Evolutionary conservation across 1,140 invertebrate species (phyloP), one percentile per base, ranked within the genome.

Genomic region (Bombyx mori): DNA sequence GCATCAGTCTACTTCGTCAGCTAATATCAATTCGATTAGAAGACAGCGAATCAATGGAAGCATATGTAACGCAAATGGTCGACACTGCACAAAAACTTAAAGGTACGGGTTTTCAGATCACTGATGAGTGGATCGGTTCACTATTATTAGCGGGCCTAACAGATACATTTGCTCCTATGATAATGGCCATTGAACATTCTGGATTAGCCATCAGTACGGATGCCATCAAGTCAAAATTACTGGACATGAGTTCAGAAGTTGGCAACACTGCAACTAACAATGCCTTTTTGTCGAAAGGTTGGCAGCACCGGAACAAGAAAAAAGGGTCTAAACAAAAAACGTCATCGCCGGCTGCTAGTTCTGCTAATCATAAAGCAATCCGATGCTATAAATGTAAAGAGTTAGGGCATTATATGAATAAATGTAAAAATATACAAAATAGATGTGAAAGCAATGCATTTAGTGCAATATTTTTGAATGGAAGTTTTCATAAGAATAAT

Each of bases 71-170:
- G 3, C 57, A 61, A 57, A 57, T 65, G 12, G 48, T 65, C 0
- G 57, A 65, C 10, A 65, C 60, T 6, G 58, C 44, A 42, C 60
- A 65, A 22, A 65, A 60, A 59, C 52, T 66, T 43, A 47, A 46
- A 12, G 55, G 64, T 43, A 66, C 60, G 3, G 64, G 64, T 8
- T 66, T 66, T 52, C 7, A 6, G 2, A 55, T 66, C 4, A 63
- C 49, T 43, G 56, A 66, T 7, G 60, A 66, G 51, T 62, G 58
- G 61, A 66, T 66, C 43, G 61, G 61, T 3, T 44, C 52, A 44
- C 10, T 54, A n/a, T n/a, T 52, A 7, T 43, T 52, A 9, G 52
- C 52, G 8, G 52, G 52, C 7, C 42, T 44, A 18, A 9, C 52
- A 5, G 52, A 54, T 12, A 54, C 12, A 12, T 54, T 12, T 12